phyloP scores from a whole-genome alignment of 2,113 vertebrate genomes.

The Zosterops hypoxanthus region DNA sequence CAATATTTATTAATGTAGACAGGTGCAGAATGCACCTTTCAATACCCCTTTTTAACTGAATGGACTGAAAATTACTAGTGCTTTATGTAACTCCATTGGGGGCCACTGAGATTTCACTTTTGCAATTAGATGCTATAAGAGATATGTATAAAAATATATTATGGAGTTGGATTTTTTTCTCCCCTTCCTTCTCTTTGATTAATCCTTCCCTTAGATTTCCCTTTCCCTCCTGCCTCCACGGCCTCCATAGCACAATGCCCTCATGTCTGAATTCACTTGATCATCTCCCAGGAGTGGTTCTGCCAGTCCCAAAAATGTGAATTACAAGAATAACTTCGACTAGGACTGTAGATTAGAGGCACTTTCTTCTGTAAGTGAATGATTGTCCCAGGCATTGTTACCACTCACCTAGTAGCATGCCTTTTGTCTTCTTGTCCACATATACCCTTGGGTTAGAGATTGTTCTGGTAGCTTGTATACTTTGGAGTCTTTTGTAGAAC shows the following conservation, averaged over 20 bases:
- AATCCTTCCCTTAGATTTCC: not conserved
- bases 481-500: not conserved
- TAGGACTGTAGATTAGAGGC: not conserved
- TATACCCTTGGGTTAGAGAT: not conserved
- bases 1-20: slow-evolving; percentile 20
- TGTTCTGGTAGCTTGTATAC: not conserved
- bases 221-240: not conserved
- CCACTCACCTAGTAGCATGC: not conserved
- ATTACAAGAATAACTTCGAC: not conserved
- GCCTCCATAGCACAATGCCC: not conserved
- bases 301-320: not conserved
- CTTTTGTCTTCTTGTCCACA: not conserved
- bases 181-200: not conserved
- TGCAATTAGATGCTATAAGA: slow-evolving; percentile 14
- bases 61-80: slow-evolving; percentile 4
- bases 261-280: not conserved
- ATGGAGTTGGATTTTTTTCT: not conserved
- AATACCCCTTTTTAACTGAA: slow-evolving; percentile 10
- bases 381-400: not conserved
- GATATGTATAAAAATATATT: not conserved
- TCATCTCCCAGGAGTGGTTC: not conserved
- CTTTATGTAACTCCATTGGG: slow-evolving; percentile 10
- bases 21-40: slow-evolving; percentile 30
- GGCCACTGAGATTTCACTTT: slow-evolving; percentile 17
- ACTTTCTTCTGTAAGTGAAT: not conserved